These are phyloP conservation scores for Spodoptera picta DNA, from an alignment of 2,888 invertebrate genomes.

Conservation along the genomic window DNA sequence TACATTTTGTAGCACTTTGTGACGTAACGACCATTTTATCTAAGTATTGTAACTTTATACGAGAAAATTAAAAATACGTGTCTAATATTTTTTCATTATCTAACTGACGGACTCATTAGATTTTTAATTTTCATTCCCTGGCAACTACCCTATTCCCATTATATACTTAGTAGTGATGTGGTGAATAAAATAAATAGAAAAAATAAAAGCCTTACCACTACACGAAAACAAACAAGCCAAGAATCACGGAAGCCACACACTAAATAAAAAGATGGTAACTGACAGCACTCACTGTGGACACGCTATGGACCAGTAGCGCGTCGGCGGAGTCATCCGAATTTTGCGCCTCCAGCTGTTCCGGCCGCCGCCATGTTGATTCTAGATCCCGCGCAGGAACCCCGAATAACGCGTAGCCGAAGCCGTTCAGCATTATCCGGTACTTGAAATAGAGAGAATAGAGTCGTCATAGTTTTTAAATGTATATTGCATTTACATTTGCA, in stretches of 20 bases:
- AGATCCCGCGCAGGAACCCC: slow-evolving; percentile 93
- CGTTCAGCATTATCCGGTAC: slow-evolving; percentile 95
- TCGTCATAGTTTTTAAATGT: background rate
- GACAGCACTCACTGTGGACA: slow-evolving; percentile 89
- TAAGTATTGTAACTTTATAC: too few relatives aligned
- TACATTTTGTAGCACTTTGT: too few relatives aligned
- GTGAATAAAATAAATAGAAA: slow-evolving; percentile 21
- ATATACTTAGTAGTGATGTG: background rate
- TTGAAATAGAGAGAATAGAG: slow-evolving; percentile 71
- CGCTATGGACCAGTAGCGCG: slow-evolving; percentile 89
- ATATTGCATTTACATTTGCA: too few relatives aligned
- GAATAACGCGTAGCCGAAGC: slow-evolving; percentile 93
- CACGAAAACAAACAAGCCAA: slow-evolving; percentile 41
- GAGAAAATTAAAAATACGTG: too few relatives aligned
- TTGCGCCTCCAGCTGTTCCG: slow-evolving; percentile 85
- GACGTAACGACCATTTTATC: too few relatives aligned
- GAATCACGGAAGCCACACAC: slow-evolving; percentile 59
- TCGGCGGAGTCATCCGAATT: slow-evolving; percentile 84
- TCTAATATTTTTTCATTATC: too few relatives aligned
- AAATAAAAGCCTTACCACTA: slow-evolving; percentile 52
- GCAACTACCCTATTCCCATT: too few relatives aligned
- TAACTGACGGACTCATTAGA: too few relatives aligned
- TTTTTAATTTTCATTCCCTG: too few relatives aligned
- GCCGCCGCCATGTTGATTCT: slow-evolving; percentile 92
- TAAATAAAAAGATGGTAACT: slow-evolving; percentile 74